Evolutionary conservation across 2,113 vertebrate genomes (phyloP).

Genomic region (Oncorhynchus gorbuscha): DNA sequence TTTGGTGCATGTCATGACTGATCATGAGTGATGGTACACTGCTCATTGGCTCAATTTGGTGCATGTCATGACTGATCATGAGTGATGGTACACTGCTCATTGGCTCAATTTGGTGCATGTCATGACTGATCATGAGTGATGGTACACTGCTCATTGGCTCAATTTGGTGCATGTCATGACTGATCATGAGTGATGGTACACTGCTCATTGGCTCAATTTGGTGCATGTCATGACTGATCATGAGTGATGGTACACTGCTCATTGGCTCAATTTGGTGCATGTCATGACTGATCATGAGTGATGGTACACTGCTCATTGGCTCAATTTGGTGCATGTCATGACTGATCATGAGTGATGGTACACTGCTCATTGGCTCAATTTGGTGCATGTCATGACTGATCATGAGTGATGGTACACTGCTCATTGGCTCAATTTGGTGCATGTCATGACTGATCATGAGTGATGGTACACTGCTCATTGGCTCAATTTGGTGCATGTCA

Average conservation of each 20-base stretch:
- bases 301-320: slow-evolving; percentile 55
- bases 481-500: slow-evolving; percentile 14
- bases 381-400: slow-evolving; percentile 63
- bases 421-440: slow-evolving; percentile 40
- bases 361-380: slow-evolving; percentile 41
- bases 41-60: slow-evolving; percentile 38
- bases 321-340: slow-evolving; percentile 17
- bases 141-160: slow-evolving; percentile 55
- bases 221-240: slow-evolving; percentile 70
- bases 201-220: slow-evolving; percentile 39
- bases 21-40: slow-evolving; percentile 72
- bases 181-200: slow-evolving; percentile 75
- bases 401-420: slow-evolving; percentile 70
- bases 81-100: slow-evolving; percentile 66
- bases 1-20: slow-evolving; percentile 54
- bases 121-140: slow-evolving; percentile 74
- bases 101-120: slow-evolving; percentile 11
- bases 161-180: slow-evolving; percentile 38
- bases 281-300: slow-evolving; percentile 74
- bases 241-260: slow-evolving; percentile 66
- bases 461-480: slow-evolving; percentile 56
- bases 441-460: slow-evolving; percentile 74
- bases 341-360: slow-evolving; percentile 77
- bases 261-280: slow-evolving; percentile 28
- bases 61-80: slow-evolving; percentile 71